These are phyloP conservation scores for Prunella himalayana DNA, from an alignment of 2,113 vertebrate species.

Conservation along the genomic window DNA sequence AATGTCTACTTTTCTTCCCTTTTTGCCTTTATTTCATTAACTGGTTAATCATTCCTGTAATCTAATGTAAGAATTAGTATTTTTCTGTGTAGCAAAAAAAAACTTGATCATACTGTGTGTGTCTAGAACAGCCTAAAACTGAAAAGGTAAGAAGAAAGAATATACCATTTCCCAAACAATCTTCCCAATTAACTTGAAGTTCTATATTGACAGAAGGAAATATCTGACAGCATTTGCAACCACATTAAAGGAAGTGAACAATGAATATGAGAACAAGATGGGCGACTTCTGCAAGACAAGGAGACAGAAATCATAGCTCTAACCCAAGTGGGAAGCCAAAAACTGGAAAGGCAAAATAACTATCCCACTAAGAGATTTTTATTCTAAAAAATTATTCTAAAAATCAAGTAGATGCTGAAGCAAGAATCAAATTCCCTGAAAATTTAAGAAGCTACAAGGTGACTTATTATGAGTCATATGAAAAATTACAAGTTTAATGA, in stretches of 20 bases:
- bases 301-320: not conserved
- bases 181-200: not conserved
- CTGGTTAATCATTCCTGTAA: not conserved
- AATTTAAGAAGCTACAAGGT: not conserved
- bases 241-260: not conserved
- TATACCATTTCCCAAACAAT: not conserved
- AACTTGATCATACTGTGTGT: not conserved
- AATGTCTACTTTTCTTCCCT: not conserved
- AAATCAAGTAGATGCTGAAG: not conserved
- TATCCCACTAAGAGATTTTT: not conserved
- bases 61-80: not conserved
- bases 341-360: not conserved
- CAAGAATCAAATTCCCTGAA: not conserved
- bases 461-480: not conserved
- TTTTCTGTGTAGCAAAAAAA: not conserved
- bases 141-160: not conserved
- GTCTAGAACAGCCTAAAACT: not conserved
- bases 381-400: not conserved
- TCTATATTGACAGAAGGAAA: not conserved
- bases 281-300: not conserved
- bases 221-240: not conserved
- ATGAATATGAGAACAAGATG: not conserved
- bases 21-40: slow-evolving; percentile 9
- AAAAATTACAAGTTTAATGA: not conserved
- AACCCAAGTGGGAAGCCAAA: not conserved